Percentiles rank a stretch among this genome's conserved stretches.
These are phyloP conservation scores for Orthosia cruda DNA, from an alignment of 2,888 invertebrate genomes.

Conservation along the genomic window DNA sequence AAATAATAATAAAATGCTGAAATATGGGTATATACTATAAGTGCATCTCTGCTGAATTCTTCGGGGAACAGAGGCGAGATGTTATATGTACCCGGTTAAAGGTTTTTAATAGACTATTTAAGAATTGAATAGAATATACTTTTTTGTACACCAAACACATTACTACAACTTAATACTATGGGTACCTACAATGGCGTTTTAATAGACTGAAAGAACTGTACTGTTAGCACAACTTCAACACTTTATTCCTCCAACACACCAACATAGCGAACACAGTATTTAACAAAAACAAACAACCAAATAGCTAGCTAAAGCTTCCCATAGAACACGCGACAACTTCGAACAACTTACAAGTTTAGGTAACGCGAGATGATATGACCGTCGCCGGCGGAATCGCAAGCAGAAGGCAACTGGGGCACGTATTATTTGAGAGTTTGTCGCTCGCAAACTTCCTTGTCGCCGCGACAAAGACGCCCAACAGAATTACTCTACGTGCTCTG, in stretches of 20 bases:
- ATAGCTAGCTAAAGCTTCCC: slow-evolving; percentile 59
- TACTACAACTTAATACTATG: too few relatives aligned
- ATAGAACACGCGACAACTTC: slow-evolving; percentile 56
- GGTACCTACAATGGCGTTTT: too few relatives aligned
- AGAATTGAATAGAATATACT: too few relatives aligned
- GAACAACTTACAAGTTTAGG: slow-evolving; percentile 72
- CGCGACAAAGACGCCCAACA: slow-evolving; percentile 72
- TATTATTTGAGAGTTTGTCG: slow-evolving; percentile 76
- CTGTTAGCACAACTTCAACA: neutral
- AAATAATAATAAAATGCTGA: too few relatives aligned
- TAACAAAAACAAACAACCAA: slow-evolving; percentile 53
- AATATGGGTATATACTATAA: too few relatives aligned
- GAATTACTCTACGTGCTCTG: slow-evolving; percentile 73
- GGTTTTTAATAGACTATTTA: neutral
- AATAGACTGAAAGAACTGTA: too few relatives aligned
- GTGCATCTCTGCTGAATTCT: too few relatives aligned
- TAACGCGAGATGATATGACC: slow-evolving; percentile 72
- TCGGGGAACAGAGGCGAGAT: too few relatives aligned
- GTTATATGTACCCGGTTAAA: neutral
- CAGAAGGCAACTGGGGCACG: slow-evolving; percentile 69
- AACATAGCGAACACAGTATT: slow-evolving; percentile 17
- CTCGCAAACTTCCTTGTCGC: slow-evolving; percentile 71
- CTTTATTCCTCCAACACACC: slow-evolving; percentile 14
- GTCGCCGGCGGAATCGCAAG: slow-evolving; percentile 71
- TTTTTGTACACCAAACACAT: too few relatives aligned